phyloP scores from a whole-genome alignment of 53 echinoderm and acorn worm genomes.

The Arbacia lixula region DNA sequence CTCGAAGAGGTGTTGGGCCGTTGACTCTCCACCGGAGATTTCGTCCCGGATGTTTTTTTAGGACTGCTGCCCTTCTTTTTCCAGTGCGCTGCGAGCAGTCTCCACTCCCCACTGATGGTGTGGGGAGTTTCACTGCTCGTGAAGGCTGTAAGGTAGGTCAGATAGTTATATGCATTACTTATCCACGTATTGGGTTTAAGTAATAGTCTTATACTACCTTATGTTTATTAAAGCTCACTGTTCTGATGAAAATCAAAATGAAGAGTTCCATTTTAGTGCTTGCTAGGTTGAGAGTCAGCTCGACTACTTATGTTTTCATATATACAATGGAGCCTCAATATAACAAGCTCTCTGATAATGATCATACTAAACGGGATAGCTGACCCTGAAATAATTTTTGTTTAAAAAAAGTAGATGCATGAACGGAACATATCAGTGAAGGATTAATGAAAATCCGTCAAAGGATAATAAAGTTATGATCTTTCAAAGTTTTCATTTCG shows the following conservation, averaged over 20 bases:
- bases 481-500: too few species aligned
- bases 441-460: too few species aligned
- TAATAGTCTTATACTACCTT: neutral
- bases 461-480: too few species aligned
- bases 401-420: too few species aligned
- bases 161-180: neutral
- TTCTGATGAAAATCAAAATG: too few species aligned
- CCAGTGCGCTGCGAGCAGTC: neutral
- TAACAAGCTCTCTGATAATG: neutral
- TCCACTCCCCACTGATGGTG: neutral
- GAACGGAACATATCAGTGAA: too few species aligned
- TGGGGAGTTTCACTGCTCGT: neutral
- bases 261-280: too few species aligned
- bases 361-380: neutral
- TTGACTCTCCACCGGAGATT: neutral
- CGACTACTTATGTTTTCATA: neutral
- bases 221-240: neutral
- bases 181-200: neutral
- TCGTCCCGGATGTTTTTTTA: neutral
- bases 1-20: neutral
- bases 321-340: neutral
- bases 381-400: too few species aligned
- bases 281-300: too few species aligned
- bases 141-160: slow-evolving; percentile 2
- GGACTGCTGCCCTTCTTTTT: neutral